phyloP scores from a whole-genome alignment of 2,888 invertebrate genomes.

The Gandaritis pyraliata region DNA sequence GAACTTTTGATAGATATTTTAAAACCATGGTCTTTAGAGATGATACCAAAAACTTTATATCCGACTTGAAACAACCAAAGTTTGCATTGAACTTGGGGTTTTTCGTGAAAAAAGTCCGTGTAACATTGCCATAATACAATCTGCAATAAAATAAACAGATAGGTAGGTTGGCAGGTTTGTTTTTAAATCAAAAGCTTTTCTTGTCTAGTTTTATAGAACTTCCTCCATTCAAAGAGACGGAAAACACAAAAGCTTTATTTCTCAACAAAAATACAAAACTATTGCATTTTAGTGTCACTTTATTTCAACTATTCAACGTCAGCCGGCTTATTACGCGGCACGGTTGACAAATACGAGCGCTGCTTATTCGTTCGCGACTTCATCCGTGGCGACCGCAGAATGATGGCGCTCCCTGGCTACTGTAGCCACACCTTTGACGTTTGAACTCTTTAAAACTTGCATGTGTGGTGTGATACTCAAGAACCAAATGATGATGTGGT shows the following conservation, averaged over 20 bases:
- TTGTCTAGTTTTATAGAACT: neutral
- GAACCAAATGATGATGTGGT: too few species aligned
- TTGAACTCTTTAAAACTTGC: neutral
- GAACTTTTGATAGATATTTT: too few species aligned
- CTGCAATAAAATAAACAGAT: too few species aligned
- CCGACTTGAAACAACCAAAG: too few species aligned
- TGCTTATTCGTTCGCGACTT: constrained; percentile 61
- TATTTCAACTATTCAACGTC: constrained; percentile 17
- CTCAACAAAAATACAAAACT: constrained; percentile 5
- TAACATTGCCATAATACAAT: too few species aligned
- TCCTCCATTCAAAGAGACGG: neutral
- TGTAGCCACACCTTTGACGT: neutral
- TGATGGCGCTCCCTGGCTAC: constrained; percentile 9
- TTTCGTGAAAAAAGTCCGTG: too few species aligned
- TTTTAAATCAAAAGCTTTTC: too few species aligned
- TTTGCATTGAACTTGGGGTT: too few species aligned
- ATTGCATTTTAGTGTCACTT: constrained; percentile 8
- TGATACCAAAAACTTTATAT: too few species aligned
- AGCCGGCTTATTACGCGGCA: constrained; percentile 29
- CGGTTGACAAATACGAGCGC: constrained; percentile 53
- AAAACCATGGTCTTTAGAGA: too few species aligned
- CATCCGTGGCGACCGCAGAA: constrained; percentile 40
- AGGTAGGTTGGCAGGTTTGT: too few species aligned
- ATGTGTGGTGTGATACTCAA: too few species aligned
- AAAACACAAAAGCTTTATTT: constrained; percentile 2